phyloP scores from a whole-genome alignment of 92 coral and sea anemone genomes.

The Heteractis magnifica region DNA sequence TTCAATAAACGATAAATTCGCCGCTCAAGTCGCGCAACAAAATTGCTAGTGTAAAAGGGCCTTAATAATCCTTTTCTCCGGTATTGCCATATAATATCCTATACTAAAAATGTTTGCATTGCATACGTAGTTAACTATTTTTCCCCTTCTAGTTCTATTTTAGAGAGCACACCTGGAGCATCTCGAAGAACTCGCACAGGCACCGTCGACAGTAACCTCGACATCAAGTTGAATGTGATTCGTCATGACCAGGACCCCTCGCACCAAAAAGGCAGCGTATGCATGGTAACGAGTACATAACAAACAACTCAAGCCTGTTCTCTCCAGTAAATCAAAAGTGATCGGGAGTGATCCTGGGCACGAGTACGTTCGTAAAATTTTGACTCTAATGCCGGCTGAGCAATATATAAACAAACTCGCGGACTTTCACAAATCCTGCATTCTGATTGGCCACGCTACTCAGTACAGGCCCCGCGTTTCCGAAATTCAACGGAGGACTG shows the following conservation, averaged over 20 bases:
- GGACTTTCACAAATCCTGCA: too few species aligned
- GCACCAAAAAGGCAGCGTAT: not conserved
- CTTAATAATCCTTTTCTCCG: too few species aligned
- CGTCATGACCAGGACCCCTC: not conserved
- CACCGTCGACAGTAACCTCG: slow-evolving; percentile 29
- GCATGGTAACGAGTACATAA: slow-evolving; percentile 1
- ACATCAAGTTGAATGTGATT: slow-evolving; percentile 20
- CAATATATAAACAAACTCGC: too few species aligned
- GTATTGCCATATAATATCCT: too few species aligned
- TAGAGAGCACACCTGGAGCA: slow-evolving; percentile 29
- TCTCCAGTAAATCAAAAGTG: not conserved
- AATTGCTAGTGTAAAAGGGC: too few species aligned
- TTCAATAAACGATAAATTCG: too few species aligned
- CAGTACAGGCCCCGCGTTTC: too few species aligned
- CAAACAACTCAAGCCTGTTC: not conserved
- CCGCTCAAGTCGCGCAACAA: too few species aligned
- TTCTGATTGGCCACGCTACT: too few species aligned
- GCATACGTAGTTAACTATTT: not conserved
- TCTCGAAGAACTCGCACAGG: slow-evolving; percentile 23
- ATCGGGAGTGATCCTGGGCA: not conserved
- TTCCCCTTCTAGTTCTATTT: slow-evolving; percentile 10
- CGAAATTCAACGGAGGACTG: too few species aligned
- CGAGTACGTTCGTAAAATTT: not conserved
- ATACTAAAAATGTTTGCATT: not conserved
- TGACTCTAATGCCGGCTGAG: too few species aligned